phyloP scores from a whole-genome alignment of 2,113 vertebrate genomes.

The Channa argus region DNA sequence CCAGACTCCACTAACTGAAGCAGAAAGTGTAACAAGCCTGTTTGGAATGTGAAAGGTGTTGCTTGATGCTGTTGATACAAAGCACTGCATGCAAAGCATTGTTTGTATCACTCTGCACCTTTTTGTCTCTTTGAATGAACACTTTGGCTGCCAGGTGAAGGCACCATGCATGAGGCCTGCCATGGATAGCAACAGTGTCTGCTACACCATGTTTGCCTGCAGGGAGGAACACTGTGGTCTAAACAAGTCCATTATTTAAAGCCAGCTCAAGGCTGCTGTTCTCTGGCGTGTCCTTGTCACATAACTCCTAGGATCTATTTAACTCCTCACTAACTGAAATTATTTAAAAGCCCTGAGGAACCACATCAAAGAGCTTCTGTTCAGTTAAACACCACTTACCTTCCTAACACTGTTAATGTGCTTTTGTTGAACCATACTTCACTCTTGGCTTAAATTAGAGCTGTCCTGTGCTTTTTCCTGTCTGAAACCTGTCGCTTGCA shows the following conservation, averaged over 20 bases:
- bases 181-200: slow-evolving; percentile 3
- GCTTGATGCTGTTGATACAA: slow-evolving; percentile 39
- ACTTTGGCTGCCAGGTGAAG: slow-evolving; percentile 16
- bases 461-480: slow-evolving; percentile 69
- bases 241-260: slow-evolving; percentile 14
- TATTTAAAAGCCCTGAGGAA: slow-evolving; percentile 5
- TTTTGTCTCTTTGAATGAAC: slow-evolving; percentile 10
- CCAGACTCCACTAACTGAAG: slow-evolving; percentile 36
- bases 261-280: slow-evolving; percentile 33
- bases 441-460: not conserved
- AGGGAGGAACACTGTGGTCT: slow-evolving; percentile 16
- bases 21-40: slow-evolving; percentile 14
- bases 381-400: slow-evolving; percentile 9
- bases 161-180: slow-evolving; percentile 65
- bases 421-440: not conserved
- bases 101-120: slow-evolving; percentile 36
- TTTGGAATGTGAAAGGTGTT: slow-evolving; percentile 32
- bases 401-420: not conserved
- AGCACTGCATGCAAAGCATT: slow-evolving; percentile 59
- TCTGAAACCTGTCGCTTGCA: slow-evolving; percentile 57
- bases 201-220: slow-evolving; percentile 16
- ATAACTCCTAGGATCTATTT: not conserved
- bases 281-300: slow-evolving; percentile 2
- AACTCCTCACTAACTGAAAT: slow-evolving; percentile 35
- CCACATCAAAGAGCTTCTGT: not conserved